Conservation (phyloP, 1,140 invertebrate genomes). For the Cherax quadricarinatus region DNA sequence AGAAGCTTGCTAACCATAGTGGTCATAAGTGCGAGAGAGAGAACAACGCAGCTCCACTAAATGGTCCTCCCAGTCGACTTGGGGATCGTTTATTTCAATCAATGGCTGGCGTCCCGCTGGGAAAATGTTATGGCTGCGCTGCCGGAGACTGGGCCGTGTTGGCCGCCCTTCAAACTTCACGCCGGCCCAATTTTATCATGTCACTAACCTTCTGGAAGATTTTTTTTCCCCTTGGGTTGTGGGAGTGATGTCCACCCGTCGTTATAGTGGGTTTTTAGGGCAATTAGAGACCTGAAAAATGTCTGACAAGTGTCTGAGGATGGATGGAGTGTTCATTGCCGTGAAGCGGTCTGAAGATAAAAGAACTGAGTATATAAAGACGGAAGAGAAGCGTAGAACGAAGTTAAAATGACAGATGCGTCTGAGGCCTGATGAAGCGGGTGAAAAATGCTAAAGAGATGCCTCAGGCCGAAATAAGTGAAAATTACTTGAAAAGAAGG, state of each 20-base stretch:
- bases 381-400: too few relatives aligned
- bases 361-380: too few relatives aligned
- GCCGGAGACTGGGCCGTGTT: background rate
- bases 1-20: too few relatives aligned
- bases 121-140: slow-evolving; percentile 9
- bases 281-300: slow-evolving; percentile 6
- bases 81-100: slow-evolving; percentile 16
- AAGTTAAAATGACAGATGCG: too few relatives aligned
- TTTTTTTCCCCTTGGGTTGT: background rate
- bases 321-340: background rate
- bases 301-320: background rate
- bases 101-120: background rate
- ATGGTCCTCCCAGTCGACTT: too few relatives aligned
- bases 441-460: too few relatives aligned
- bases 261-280: slow-evolving; percentile 23
- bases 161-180: slow-evolving; percentile 25
- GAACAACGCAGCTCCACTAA: too few relatives aligned
- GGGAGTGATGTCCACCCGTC: slow-evolving; percentile 18
- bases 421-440: too few relatives aligned
- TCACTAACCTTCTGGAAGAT: slow-evolving; percentile 11
- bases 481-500: too few relatives aligned
- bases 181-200: slow-evolving; percentile 19
- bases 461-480: too few relatives aligned
- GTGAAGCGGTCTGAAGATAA: too few relatives aligned
- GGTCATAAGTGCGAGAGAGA: too few relatives aligned